A percentile compares a stretch with the other conserved stretches of the same genome.
Evolutionary conservation across 1,140 invertebrate species (phyloP).

Genomic region (Drosophila persimilis): DNA sequence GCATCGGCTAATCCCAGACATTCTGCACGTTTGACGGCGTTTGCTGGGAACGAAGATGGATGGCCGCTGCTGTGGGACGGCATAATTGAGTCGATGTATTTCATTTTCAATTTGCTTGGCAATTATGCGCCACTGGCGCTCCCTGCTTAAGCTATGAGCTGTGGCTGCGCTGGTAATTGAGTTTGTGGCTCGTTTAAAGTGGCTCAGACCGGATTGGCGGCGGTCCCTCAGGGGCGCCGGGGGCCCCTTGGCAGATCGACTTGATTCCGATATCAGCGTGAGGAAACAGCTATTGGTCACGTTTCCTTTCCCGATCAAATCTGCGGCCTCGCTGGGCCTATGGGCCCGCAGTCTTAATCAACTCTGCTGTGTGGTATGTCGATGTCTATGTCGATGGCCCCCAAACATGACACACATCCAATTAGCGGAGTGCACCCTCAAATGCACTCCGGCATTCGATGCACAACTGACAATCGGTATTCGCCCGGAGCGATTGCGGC

Average conservation of each 20-base stretch:
- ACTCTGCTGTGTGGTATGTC: constrained; percentile 17
- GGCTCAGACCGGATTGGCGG: too few species aligned
- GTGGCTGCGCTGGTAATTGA: constrained; percentile 28
- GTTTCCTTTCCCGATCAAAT: too few species aligned
- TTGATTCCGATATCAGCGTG: too few species aligned
- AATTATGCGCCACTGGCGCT: constrained; percentile 39
- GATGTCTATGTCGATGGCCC: background rate
- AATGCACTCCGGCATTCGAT: constrained; percentile 37
- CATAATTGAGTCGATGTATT: constrained; percentile 54
- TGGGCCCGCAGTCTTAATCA: constrained; percentile 24
- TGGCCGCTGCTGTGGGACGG: constrained; percentile 1
- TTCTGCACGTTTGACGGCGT: too few species aligned
- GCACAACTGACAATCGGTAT: too few species aligned
- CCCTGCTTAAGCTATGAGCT: constrained; percentile 20
- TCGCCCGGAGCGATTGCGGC: too few species aligned
- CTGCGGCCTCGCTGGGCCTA: background rate
- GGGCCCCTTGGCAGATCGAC: too few species aligned
- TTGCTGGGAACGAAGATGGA: too few species aligned
- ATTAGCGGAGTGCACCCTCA: constrained; percentile 51
- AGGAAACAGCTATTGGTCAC: too few species aligned
- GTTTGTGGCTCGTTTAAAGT: constrained; percentile 25
- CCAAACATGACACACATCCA: constrained; percentile 45
- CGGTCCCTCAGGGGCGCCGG: too few species aligned
- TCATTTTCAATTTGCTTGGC: constrained; percentile 47
- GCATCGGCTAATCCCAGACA: background rate